phyloP scores from a whole-genome alignment of 2,113 vertebrate species.

The Epinephelus cyanopodus region DNA sequence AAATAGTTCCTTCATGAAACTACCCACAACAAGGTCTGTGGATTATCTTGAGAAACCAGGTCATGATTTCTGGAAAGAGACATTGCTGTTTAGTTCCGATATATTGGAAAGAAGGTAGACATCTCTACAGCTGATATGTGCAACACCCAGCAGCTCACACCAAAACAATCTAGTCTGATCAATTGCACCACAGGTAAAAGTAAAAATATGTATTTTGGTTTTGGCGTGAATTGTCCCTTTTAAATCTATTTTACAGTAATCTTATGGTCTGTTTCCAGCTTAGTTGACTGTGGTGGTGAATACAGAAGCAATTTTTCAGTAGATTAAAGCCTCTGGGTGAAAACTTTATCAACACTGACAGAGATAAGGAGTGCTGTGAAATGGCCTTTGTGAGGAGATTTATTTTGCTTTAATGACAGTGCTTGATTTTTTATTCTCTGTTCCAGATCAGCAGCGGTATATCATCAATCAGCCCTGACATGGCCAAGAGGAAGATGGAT shows the following conservation, averaged over 20 bases:
- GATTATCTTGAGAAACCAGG: too few relatives aligned
- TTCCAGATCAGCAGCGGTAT: slow-evolving; percentile 70
- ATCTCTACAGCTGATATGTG: too few relatives aligned
- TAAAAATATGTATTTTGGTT: too few relatives aligned
- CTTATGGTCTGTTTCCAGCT: background rate
- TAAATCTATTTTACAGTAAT: background rate
- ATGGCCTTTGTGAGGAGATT: background rate
- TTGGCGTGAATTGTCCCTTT: too few relatives aligned
- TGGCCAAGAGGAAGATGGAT: slow-evolving; percentile 79
- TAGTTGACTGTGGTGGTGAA: background rate
- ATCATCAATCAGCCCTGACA: slow-evolving; percentile 32
- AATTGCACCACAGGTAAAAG: too few relatives aligned
- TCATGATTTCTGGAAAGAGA: too few relatives aligned
- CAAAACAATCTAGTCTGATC: too few relatives aligned
- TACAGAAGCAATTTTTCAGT: slow-evolving; percentile 2
- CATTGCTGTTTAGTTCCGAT: too few relatives aligned
- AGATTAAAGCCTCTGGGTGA: background rate
- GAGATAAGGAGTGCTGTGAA: background rate
- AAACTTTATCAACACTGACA: background rate
- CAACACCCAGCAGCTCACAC: too few relatives aligned
- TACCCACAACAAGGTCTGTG: too few relatives aligned
- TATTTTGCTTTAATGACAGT: slow-evolving; percentile 18
- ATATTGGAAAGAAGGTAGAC: too few relatives aligned
- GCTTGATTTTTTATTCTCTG: slow-evolving; percentile 42
- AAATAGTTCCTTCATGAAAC: too few relatives aligned